A percentile compares a stretch with the other conserved stretches of the same genome.
These are phyloP conservation scores for Gerris lacustris DNA, from an alignment of 2,888 invertebrate genomes.

Conservation along the genomic window DNA sequence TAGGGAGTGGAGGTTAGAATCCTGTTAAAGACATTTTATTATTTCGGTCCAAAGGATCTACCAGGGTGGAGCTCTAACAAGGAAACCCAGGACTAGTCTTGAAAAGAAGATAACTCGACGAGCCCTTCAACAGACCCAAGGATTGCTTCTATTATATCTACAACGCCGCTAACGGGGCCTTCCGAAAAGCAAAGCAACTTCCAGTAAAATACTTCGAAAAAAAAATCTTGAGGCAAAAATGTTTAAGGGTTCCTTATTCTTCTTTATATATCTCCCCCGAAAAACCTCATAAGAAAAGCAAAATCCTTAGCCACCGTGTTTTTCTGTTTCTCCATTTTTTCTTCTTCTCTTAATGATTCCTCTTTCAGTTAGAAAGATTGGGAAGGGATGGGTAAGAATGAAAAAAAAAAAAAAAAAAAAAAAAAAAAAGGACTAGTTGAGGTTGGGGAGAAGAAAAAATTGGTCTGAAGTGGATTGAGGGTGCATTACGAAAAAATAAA, in stretches of 20 bases:
- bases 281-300: neutral
- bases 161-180: neutral
- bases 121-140: neutral
- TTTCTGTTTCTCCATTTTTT: neutral
- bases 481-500: neutral
- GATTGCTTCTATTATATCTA: neutral
- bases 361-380: neutral
- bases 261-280: neutral
- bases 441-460: too few species aligned
- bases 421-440: neutral
- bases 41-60: neutral
- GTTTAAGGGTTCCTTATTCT: neutral
- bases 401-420: neutral
- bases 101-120: neutral
- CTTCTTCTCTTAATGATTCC: constrained; percentile 1
- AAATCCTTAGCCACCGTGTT: too few species aligned
- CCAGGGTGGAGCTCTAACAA: neutral
- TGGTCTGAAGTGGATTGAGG: too few species aligned
- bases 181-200: too few species aligned
- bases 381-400: neutral
- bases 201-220: neutral
- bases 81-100: neutral
- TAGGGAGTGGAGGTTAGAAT: neutral
- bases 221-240: neutral
- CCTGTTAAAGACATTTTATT: constrained; percentile 5